These are phyloP conservation scores for Himantopus leucocephalus DNA, from an alignment of 2,113 vertebrate species.

Conservation along the genomic window DNA sequence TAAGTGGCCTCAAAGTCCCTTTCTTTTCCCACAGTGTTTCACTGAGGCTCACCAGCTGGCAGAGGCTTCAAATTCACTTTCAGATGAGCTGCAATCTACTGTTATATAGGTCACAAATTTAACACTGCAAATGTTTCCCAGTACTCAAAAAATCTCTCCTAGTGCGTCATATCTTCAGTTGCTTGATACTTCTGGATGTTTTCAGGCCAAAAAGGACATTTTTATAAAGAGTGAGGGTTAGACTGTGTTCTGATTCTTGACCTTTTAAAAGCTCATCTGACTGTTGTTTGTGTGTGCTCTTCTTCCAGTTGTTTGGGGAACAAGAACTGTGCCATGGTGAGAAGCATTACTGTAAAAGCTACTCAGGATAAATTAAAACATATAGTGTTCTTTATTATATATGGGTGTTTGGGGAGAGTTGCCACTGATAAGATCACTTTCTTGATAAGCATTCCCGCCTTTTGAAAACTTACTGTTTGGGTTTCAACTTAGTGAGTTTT, in stretches of 20 bases:
- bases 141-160: background rate
- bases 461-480: background rate
- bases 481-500: background rate
- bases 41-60: background rate
- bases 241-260: background rate
- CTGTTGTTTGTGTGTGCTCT: background rate
- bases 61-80: background rate
- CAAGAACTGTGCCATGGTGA: background rate
- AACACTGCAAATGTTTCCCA: background rate
- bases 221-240: background rate
- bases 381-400: background rate
- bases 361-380: background rate
- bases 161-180: background rate
- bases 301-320: background rate
- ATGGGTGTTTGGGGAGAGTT: background rate
- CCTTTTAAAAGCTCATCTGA: background rate
- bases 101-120: background rate
- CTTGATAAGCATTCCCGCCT: background rate
- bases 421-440: background rate
- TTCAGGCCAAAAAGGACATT: background rate
- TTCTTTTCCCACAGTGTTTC: background rate
- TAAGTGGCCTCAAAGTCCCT: conserved; percentile 12
- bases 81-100: background rate
- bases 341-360: background rate
- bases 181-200: background rate